Base-by-base conservation (phyloP, 2,797 vertebrate genomes). In the Prionace glauca region DNA sequence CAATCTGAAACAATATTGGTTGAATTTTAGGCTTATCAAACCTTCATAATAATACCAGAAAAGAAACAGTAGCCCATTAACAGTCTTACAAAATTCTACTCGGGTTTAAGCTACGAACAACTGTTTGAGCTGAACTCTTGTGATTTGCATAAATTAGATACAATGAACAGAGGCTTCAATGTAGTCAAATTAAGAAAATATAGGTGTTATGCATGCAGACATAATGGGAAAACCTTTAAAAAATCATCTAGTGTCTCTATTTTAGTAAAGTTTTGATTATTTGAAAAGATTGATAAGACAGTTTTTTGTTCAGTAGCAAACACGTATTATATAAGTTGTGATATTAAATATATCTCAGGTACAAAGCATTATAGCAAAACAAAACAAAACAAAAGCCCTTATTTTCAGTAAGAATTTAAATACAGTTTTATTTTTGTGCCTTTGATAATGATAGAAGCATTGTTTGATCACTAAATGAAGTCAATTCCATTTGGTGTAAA, bases 141-240 rank as follows among this genome's bases (percentile, higher is more conserved):
- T 77, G 93, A 95, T 97, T 97, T 98, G 98, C 98, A 98, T 96
- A 97, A 98, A 98, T 97, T 97, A 98, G 97, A 29, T 32, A 77
- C 97, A 97, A 96, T 97, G 97, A 98, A 98, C 97, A 98, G 98
- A 98, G 97, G 97, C 97, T 97, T 97, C 98, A 97, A 96, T 97
- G 97, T 98, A 97, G 97, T 97, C 98, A 97, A 97, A 97, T 98
- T 98, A 98, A 98, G 97, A 98, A 98, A 95, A 95, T 32, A 98
- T 98, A 98, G 97, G 98, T 98, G 98, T 97, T 98, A 97, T 98
- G 97, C 97, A 98, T 98, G 98, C 98, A 98, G 97, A 98, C 97
- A 97, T 97, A 98, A 98, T 98, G 98, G 98, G 97, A 98, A 98
- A 98, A 96, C 97, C 96, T 97, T 96, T 97, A 97, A 98, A 98